phyloP scores from a whole-genome alignment of 2,888 invertebrate species.

The Tolmerus cingulatus region DNA sequence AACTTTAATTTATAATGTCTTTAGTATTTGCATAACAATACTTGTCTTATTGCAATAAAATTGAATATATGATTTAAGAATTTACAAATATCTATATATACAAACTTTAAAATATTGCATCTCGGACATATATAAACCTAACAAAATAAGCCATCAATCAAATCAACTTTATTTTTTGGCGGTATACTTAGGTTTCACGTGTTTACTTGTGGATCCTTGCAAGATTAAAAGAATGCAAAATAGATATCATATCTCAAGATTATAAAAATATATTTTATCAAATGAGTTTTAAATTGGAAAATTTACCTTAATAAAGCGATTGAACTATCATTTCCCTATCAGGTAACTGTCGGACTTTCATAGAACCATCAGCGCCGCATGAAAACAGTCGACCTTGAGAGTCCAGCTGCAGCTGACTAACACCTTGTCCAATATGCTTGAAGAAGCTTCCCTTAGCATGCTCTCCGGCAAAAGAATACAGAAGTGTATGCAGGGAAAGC shows the following conservation, averaged over 20 bases:
- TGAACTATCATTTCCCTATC: constrained; percentile 75
- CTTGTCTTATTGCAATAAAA: constrained; percentile 24
- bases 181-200: neutral
- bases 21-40: constrained; percentile 25
- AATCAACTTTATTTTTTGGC: neutral
- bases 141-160: neutral
- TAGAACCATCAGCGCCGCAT: constrained; percentile 98
- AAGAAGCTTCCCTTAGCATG: constrained; percentile 97
- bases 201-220: neutral
- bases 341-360: constrained; percentile 94
- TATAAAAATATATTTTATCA: neutral
- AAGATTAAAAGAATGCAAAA: neutral
- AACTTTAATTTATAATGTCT: constrained; percentile 10
- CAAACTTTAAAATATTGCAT: constrained; percentile 17
- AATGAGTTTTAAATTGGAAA: neutral
- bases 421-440: constrained; percentile 96
- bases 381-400: constrained; percentile 90
- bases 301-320: constrained; percentile 65
- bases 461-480: constrained; percentile 91
- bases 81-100: constrained; percentile 13
- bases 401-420: constrained; percentile 94
- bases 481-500: constrained; percentile 82
- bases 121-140: neutral
- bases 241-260: neutral
- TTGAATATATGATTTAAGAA: constrained; percentile 7